Evolutionary conservation across 2,113 vertebrate genomes (phyloP), one percentile per base, ranked within the genome.

Genomic region (Ctenodactylus gundi): DNA sequence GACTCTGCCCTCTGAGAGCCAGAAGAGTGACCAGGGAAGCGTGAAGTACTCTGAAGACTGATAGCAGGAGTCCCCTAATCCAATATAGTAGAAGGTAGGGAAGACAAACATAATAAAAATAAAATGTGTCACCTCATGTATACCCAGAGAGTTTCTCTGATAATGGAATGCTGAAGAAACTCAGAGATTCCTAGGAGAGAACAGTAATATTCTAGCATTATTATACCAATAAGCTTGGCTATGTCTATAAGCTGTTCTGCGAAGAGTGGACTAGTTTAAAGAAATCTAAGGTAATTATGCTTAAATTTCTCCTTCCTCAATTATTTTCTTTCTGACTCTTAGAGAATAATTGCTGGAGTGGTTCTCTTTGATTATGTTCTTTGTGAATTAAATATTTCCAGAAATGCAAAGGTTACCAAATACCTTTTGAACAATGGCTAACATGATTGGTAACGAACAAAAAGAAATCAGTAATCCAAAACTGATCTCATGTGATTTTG

Each of bases 221-320:
- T 86, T 73, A 90, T 83, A 91, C 29, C 75, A 93, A 75, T 23
- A 51, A 64, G 41, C 12, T 78, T 92, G 53, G 57, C 21, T 83
- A 73, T 91, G 58, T 80, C 75, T 97, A 94, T 31, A 87, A 90
- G 57, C 27, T 86, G 9, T 89, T 89, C 57, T 93, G 29, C 64
- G 93, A 95, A 83, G 68, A 87, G 44, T 86, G 53, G 68, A 85
- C 15, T 64, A 41, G 92, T 94, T 96, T 94, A 94, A 96, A 90
- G 57, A 36, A 91, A 88, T 92, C 85, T 95, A 88, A 88, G 49
- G 62, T 88, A 93, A 94, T 76, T 91, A 67, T 85, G 27, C 39
- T 92, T 95, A 96, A 95, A 85, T 82, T 15, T 7, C 39, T n/a
- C 4, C 41, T 95, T 92, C 9, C 53, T 27, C 15, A 90, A 49